Base-by-base conservation (phyloP, 2,113 vertebrate species). In the Callopanchax toddi region DNA sequence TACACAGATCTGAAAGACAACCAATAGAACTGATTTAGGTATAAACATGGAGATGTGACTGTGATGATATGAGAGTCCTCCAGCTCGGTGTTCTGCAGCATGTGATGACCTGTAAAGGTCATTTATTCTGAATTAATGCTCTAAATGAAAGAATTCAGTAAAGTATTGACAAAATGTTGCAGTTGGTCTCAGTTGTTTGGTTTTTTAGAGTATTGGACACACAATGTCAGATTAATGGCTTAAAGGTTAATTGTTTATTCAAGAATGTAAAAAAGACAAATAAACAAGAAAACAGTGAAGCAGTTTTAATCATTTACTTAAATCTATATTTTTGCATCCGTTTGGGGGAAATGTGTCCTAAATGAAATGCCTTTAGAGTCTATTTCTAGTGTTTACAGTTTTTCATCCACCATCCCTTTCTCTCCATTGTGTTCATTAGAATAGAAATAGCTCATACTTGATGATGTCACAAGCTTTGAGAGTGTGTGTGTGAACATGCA, bases 41-140 rank as follows among this genome's bases (percentile, higher is more conserved):
- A n/a, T n/a, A n/a, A n/a, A n/a, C n/a, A n/a, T n/a, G n/a, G n/a
- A n/a, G n/a, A n/a, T n/a, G n/a, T n/a, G n/a, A n/a, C n/a, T n/a
- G n/a, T n/a, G n/a, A n/a, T n/a, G n/a, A n/a, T n/a, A n/a, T 76
- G 71, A 56, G 59, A 66, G 26, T 57, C 11, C 71, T 59, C 34
- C 36, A 48, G 49, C 59, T 60, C 36, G 0, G 18, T 37, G 44
- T 62, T 48, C 71, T n/a, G 7, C 39, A 4, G 43, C 18, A 18
- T 59, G 56, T 45, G 61, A 46, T 22, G 34, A 78, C 39, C 37
- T 45, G 57, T n/a, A 69, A 63, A 57, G 51, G 60, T 54, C 42
- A 37, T 26, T 57, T 15, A 13, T 51, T 42, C 21, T 21, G 8
- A 26, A 42, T 22, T 10, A 21, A 5, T n/a, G 20, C 3, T 39